phyloP scores from a whole-genome alignment of 1,140 invertebrate species.

The Drosophila ohnishii region DNA sequence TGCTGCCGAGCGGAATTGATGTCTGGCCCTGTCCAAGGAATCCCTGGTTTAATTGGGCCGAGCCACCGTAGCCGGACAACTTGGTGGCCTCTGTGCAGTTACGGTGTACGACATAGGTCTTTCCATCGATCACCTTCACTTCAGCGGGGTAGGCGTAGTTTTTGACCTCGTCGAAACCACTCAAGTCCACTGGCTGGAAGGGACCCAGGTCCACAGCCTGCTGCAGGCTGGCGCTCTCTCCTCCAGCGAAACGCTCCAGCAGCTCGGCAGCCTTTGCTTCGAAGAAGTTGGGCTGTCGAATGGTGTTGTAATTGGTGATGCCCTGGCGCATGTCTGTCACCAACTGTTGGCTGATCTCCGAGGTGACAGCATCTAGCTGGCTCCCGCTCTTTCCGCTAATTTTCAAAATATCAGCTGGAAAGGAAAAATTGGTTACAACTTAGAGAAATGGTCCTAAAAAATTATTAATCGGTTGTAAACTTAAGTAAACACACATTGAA shows the following conservation, averaged over 20 bases:
- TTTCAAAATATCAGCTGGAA: conserved; percentile 58
- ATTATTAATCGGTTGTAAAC: too few species aligned
- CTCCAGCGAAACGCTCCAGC: conserved; percentile 40
- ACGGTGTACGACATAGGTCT: conserved; percentile 76
- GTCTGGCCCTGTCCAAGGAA: conserved; percentile 24
- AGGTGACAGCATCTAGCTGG: conserved; percentile 61
- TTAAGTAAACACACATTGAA: too few species aligned
- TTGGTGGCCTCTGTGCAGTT: conserved; percentile 75
- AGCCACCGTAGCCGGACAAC: conserved; percentile 37
- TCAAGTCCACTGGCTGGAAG: conserved; percentile 64
- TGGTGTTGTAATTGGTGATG: conserved; percentile 53
- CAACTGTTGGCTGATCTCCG: conserved; percentile 58
- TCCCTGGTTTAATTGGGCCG: conserved; percentile 18
- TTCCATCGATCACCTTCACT: conserved; percentile 75
- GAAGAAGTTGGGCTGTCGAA: conserved; percentile 71
- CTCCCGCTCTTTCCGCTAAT: conserved; percentile 57
- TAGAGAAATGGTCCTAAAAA: background rate
- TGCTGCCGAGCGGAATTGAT: conserved; percentile 17
- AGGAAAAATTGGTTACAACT: background rate
- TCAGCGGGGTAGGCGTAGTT: conserved; percentile 77
- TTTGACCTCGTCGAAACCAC: conserved; percentile 72
- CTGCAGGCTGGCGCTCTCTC: conserved; percentile 30
- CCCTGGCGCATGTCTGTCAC: conserved; percentile 69
- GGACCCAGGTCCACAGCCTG: conserved; percentile 51
- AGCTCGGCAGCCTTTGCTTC: conserved; percentile 64